Evolutionary conservation across 2,888 invertebrate species (phyloP).

Genomic region (Horisme vitalbata): DNA sequence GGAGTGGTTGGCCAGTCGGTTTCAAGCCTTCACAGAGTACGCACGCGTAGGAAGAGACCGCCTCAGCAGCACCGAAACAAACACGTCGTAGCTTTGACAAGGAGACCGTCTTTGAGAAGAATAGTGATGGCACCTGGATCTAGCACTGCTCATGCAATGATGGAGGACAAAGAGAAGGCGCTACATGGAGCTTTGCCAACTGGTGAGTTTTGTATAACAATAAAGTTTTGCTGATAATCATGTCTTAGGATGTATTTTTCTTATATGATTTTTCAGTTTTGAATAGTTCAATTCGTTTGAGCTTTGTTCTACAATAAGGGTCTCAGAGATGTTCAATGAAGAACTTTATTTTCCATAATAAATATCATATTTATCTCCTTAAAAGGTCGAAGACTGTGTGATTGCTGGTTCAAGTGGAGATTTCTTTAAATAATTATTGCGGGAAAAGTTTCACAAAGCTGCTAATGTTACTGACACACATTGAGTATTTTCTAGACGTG

Average conservation of each 20-base stretch:
- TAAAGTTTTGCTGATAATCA: conserved; percentile 19
- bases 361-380: too few species aligned
- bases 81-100: conserved; percentile 69
- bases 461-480: conserved; percentile 46
- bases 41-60: conserved; percentile 71
- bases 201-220: conserved; percentile 46
- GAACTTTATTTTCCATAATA: too few species aligned
- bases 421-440: conserved; percentile 33
- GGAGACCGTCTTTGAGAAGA: conserved; percentile 73
- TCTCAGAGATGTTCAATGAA: too few species aligned
- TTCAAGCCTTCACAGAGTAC: conserved; percentile 71
- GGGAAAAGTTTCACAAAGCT: conserved; percentile 38
- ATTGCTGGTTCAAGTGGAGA: too few species aligned
- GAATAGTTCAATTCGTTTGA: too few species aligned
- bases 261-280: too few species aligned
- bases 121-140: conserved; percentile 83
- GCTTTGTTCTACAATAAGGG: too few species aligned
- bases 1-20: conserved; percentile 69
- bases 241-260: too few species aligned
- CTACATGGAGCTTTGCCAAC: conserved; percentile 62
- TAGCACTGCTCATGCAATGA: conserved; percentile 78
- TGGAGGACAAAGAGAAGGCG: conserved; percentile 79
- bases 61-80: conserved; percentile 63
- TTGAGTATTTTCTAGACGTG: conserved; percentile 22
- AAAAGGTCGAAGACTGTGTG: too few species aligned